These are phyloP conservation scores for Nephrocerus scutellatus DNA, from an alignment of 2,888 invertebrate genomes.

Conservation along the genomic window DNA sequence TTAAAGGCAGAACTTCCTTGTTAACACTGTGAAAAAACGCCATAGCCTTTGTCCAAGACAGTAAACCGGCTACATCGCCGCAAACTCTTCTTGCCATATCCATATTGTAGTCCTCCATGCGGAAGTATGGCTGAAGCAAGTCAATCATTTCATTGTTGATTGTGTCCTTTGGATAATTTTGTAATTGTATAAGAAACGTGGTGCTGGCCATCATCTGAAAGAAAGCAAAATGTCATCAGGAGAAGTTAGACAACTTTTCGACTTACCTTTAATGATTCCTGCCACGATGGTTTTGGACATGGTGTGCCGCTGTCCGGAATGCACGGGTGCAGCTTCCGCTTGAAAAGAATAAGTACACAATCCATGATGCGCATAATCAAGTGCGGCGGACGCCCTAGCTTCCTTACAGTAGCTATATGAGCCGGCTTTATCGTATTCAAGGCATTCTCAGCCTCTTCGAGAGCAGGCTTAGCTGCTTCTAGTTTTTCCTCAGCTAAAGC, in stretches of 20 bases:
- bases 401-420: slow-evolving; percentile 90
- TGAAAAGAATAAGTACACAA: slow-evolving; percentile 87
- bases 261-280: slow-evolving; percentile 79
- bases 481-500: slow-evolving; percentile 84
- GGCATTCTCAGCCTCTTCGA: slow-evolving; percentile 92
- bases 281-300: slow-evolving; percentile 93
- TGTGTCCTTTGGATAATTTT: slow-evolving; percentile 92
- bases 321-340: slow-evolving; percentile 76
- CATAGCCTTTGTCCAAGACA: slow-evolving; percentile 97
- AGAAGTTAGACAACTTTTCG: not conserved
- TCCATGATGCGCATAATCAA: slow-evolving; percentile 98
- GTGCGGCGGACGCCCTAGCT: slow-evolving; percentile 91
- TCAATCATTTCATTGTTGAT: slow-evolving; percentile 98
- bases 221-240: not conserved
- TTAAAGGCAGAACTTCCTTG: slow-evolving; percentile 90
- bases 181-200: slow-evolving; percentile 82
- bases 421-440: slow-evolving; percentile 94
- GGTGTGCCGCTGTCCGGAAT: slow-evolving; percentile 69
- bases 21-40: slow-evolving; percentile 92
- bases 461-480: slow-evolving; percentile 90
- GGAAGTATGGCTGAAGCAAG: slow-evolving; percentile 80
- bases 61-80: slow-evolving; percentile 90
- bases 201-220: slow-evolving; percentile 89
- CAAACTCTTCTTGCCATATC: slow-evolving; percentile 93
- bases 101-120: slow-evolving; percentile 96